Evolutionary conservation across 2,888 invertebrate genomes (phyloP).

Genomic region (Drepanosiphum platanoidis): DNA sequence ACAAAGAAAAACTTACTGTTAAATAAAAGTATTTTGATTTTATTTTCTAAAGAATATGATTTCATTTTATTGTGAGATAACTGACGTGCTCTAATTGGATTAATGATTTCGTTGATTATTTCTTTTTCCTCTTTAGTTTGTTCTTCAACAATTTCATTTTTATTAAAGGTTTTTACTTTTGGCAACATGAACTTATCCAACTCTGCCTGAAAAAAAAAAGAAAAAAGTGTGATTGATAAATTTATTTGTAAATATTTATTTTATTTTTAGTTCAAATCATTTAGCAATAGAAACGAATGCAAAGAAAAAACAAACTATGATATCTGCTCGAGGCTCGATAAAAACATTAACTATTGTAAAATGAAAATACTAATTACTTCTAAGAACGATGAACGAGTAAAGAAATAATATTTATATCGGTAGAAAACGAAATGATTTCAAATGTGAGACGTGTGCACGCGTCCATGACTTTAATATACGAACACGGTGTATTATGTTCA

Average conservation of each 20-base stretch:
- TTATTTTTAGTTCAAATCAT: background rate
- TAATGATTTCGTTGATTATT: slow-evolving; percentile 20
- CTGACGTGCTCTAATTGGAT: slow-evolving; percentile 45
- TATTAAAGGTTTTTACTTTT: background rate
- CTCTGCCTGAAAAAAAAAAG: slow-evolving; percentile 22
- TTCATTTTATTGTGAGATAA: slow-evolving; percentile 36
- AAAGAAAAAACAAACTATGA: background rate
- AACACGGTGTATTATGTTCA: too few relatives aligned
- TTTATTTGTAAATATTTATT: background rate
- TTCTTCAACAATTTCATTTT: background rate
- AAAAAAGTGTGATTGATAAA: background rate
- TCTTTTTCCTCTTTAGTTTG: background rate
- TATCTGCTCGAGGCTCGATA: background rate
- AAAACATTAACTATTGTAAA: background rate
- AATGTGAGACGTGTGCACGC: too few relatives aligned
- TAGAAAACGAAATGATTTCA: too few relatives aligned
- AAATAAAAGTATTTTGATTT: slow-evolving; percentile 55
- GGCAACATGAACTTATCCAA: slow-evolving; percentile 43
- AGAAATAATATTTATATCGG: too few relatives aligned
- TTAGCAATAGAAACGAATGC: background rate
- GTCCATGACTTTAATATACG: too few relatives aligned
- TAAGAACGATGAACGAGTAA: too few relatives aligned
- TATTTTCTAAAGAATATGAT: slow-evolving; percentile 46
- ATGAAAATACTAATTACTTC: background rate
- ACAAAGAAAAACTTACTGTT: slow-evolving; percentile 38